Evolutionary conservation across 2,113 vertebrate genomes (phyloP).

Genomic region (Myrmophylax atrothorax): DNA sequence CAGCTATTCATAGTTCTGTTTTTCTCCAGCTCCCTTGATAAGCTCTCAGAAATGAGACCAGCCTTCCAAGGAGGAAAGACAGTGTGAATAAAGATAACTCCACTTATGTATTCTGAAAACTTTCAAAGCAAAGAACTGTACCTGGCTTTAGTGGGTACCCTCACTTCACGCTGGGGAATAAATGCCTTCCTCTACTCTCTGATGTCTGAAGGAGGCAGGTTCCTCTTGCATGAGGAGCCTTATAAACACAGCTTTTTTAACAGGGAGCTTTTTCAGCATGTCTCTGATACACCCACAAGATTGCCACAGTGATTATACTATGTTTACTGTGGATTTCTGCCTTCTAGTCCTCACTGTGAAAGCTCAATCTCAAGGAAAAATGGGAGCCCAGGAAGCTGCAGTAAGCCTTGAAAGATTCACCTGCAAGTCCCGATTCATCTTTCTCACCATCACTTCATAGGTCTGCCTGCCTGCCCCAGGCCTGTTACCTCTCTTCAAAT

Average conservation of each 20-base stretch:
- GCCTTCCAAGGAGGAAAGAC: not conserved
- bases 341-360: not conserved
- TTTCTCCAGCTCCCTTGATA: not conserved
- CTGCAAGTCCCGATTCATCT: not conserved
- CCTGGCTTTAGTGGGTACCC: not conserved
- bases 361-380: not conserved
- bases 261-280: not conserved
- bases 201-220: not conserved
- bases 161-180: not conserved
- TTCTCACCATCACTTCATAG: not conserved
- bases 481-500: not conserved
- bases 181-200: not conserved
- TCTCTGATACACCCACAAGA: not conserved
- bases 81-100: not conserved
- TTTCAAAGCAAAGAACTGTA: not conserved
- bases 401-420: not conserved
- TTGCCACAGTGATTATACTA: not conserved
- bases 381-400: not conserved
- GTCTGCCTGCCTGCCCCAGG: not conserved
- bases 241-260: not conserved
- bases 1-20: slow-evolving; percentile 9
- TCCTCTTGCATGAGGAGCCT: not conserved
- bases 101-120: not conserved
- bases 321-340: not conserved
- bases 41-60: not conserved